Evolutionary conservation across 2,797 vertebrate species (phyloP), one percentile per base, ranked within the genome.

Genomic region (Oryzias dopingdopingensis): DNA sequence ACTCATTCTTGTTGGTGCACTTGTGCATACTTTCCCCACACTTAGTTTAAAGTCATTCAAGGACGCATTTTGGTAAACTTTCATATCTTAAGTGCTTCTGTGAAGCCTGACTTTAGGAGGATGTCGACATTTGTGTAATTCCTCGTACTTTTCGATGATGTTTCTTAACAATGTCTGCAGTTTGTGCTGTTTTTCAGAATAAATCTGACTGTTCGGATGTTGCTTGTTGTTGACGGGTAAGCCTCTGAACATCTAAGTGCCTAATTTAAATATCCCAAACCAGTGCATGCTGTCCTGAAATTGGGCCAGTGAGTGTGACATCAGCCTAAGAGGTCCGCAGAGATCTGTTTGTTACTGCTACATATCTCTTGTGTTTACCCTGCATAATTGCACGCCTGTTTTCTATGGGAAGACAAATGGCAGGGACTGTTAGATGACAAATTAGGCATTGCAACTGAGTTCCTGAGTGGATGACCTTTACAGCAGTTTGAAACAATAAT

Each of bases 341-440:
- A 45, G 48, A 65, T 49, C 4, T 4, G 14, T 74, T 67, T 62
- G 32, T 65, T 37, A 16, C 5, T 24, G 45, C 23, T 54, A 5
- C 2, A 53, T 14, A 47, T 61, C 14, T 49, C 32, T 23, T 10
- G 17, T 41, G 41, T 54, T 69, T 29, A 50, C 20, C 42, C 18
- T 41, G 42, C 41, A 50, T 17, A 26, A 65, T 69, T 58, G 42
- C 17, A 62, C 43, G 17, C 12, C 17, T 42, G 16, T 17, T 10
- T 29, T 54, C 46, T n/a, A 24, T 56, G 17, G 49, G 48, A 49
- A 24, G 18, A 17, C 12, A 17, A 22, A 49, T 42, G 43, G 17
- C 23, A 37, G 16, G n/a, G 3, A 14, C 26, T 48, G 13, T 24
- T 56, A 49, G n/a, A 52, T 62, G 42, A 22, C 49, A 52, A 17